These are phyloP conservation scores for Cheumatopsyche charites DNA, from an alignment of 1,140 invertebrate genomes.

Conservation along the genomic window DNA sequence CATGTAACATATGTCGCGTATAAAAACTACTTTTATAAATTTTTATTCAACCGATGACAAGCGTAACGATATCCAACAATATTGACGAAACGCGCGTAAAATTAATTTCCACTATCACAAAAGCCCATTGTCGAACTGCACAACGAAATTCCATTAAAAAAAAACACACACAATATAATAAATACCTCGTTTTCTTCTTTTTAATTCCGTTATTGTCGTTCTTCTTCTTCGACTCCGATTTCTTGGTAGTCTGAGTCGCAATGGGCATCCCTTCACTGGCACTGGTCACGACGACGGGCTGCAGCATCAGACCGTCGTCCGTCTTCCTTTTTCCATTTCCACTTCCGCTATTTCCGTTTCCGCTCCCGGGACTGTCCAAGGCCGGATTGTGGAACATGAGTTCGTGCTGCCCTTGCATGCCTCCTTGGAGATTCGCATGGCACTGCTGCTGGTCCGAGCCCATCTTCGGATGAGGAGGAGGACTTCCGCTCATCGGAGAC, in stretches of 20 bases:
- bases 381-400: slow-evolving; percentile 62
- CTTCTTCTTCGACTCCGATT: slow-evolving; percentile 81
- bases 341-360: slow-evolving; percentile 43
- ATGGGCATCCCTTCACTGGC: slow-evolving; percentile 50
- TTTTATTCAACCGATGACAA: slow-evolving; percentile 20
- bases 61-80: not conserved
- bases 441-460: slow-evolving; percentile 52
- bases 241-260: slow-evolving; percentile 61
- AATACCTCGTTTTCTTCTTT: slow-evolving; percentile 91
- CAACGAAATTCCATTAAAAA: not conserved
- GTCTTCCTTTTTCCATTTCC: slow-evolving; percentile 56
- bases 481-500: slow-evolving; percentile 54
- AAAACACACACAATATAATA: not conserved
- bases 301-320: slow-evolving; percentile 63
- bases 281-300: slow-evolving; percentile 54
- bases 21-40: slow-evolving; percentile 4
- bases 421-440: slow-evolving; percentile 51
- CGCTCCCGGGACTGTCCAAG: slow-evolving; percentile 57
- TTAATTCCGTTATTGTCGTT: slow-evolving; percentile 86
- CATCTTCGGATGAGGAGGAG: slow-evolving; percentile 51
- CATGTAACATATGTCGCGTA: slow-evolving; percentile 2
- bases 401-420: slow-evolving; percentile 53
- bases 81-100: not conserved
- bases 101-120: slow-evolving; percentile 16
- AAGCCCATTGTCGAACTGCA: not conserved